Conservation (phyloP, 1,140 invertebrate genomes). For the Aporrectodea caliginosa region DNA sequence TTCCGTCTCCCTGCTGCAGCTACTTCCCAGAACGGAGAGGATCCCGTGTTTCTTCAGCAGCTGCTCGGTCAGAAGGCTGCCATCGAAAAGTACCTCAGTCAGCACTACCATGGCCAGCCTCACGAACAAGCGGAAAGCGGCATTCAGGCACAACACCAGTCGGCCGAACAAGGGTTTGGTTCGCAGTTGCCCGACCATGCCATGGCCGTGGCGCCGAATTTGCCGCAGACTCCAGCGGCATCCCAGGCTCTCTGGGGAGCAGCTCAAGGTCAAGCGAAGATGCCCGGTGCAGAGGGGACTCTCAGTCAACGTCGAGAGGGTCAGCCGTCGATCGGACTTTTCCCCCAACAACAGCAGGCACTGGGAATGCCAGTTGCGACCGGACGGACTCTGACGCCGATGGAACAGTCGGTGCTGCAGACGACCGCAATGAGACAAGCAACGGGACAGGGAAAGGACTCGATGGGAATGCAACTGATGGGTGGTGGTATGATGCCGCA, state of each 20-base stretch:
- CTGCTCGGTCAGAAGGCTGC: background rate
- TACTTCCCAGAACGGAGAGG: no score
- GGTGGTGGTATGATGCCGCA: background rate
- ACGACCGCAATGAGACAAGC: no score
- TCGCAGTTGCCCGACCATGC: background rate
- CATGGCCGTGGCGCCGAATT: background rate
- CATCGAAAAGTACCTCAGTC: background rate
- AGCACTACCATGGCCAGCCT: background rate
- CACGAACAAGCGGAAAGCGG: background rate
- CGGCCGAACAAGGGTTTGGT: background rate
- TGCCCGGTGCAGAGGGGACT: no score
- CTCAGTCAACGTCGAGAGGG: background rate
- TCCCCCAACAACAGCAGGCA: background rate
- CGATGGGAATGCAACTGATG: background rate
- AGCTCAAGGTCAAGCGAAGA: no score
- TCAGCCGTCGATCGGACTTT: background rate
- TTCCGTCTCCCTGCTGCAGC: background rate
- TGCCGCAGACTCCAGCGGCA: background rate
- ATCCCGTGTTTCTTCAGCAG: background rate
- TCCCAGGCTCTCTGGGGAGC: no score
- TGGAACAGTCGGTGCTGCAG: no score
- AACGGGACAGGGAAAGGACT: background rate
- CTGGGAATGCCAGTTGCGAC: background rate
- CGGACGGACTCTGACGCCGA: no score
- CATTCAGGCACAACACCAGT: background rate